phyloP scores from a whole-genome alignment of 2,888 invertebrate genomes.

The Myathropa florea region DNA sequence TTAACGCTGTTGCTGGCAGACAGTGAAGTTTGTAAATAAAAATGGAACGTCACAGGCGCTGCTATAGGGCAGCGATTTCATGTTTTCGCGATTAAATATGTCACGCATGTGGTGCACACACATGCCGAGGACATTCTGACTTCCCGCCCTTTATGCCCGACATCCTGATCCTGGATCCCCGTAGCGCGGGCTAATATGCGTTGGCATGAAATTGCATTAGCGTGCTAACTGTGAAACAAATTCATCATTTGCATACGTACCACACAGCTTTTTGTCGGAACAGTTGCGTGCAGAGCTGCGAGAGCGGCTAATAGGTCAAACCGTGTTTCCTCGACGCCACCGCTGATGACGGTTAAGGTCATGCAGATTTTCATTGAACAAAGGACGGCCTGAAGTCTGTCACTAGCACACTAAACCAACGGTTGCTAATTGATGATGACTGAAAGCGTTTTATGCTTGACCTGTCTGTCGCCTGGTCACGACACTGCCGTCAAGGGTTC shows the following conservation, averaged over 20 bases:
- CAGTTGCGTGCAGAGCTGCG: slow-evolving; percentile 49
- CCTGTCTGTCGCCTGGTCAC: slow-evolving; percentile 30
- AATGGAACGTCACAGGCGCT: slow-evolving; percentile 28
- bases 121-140: slow-evolving; percentile 1
- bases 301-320: slow-evolving; percentile 58
- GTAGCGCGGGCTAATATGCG: slow-evolving; percentile 53
- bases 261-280: neutral
- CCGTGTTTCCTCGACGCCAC: slow-evolving; percentile 31
- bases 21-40: slow-evolving; percentile 56
- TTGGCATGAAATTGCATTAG: slow-evolving; percentile 68
- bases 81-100: slow-evolving; percentile 49
- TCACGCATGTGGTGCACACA: slow-evolving; percentile 40
- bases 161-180: neutral
- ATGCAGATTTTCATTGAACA: slow-evolving; percentile 49
- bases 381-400: slow-evolving; percentile 6
- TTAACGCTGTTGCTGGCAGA: slow-evolving; percentile 29
- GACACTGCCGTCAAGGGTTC: slow-evolving; percentile 21
- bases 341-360: slow-evolving; percentile 62
- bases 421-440: slow-evolving; percentile 56
- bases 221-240: slow-evolving; percentile 64
- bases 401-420: slow-evolving; percentile 22
- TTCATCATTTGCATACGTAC: slow-evolving; percentile 61
- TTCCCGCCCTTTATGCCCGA: neutral
- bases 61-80: slow-evolving; percentile 48
- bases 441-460: slow-evolving; percentile 55